A percentile compares a stretch with the other conserved stretches of the same genome.
Conservation (phyloP, 2,113 vertebrate genomes). For the Poeciliopsis turrubarensis region DNA sequence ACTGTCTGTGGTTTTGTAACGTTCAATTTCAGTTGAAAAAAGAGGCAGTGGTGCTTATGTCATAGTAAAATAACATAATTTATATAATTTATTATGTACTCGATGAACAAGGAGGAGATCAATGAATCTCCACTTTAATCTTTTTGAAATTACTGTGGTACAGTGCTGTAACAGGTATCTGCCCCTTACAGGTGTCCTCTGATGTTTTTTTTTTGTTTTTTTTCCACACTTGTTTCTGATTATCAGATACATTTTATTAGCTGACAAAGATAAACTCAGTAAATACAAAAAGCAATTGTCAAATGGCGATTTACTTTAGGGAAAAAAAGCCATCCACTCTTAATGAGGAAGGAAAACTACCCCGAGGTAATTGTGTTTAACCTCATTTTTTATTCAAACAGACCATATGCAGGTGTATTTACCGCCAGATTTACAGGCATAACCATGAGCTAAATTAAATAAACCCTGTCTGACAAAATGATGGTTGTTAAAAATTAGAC, state of each 20-base stretch:
- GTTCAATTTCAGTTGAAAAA: not conserved
- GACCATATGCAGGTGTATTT: not conserved
- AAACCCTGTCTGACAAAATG: not conserved
- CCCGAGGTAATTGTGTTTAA: not conserved
- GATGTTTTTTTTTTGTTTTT: not conserved
- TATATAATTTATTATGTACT: not conserved
- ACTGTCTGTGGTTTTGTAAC: not conserved
- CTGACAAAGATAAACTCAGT: not conserved
- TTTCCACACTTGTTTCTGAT: not conserved
- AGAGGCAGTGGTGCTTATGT: not conserved
- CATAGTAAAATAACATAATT: not conserved
- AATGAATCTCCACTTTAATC: no score
- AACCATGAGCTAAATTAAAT: not conserved
- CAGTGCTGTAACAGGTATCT: not conserved
- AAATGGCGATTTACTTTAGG: not conserved
- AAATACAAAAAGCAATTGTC: not conserved
- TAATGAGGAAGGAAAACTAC: not conserved
- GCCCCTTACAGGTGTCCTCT: not conserved
- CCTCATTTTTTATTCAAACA: not conserved
- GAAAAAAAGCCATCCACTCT: not conserved
- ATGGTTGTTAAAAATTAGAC: not conserved
- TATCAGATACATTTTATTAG: not conserved
- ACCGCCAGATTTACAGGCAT: not conserved
- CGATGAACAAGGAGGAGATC: not conserved
- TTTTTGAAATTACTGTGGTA: not conserved